These are phyloP conservation scores for Brachionus manjavacas DNA, from an alignment of 1,140 invertebrate species.

Conservation along the genomic window DNA sequence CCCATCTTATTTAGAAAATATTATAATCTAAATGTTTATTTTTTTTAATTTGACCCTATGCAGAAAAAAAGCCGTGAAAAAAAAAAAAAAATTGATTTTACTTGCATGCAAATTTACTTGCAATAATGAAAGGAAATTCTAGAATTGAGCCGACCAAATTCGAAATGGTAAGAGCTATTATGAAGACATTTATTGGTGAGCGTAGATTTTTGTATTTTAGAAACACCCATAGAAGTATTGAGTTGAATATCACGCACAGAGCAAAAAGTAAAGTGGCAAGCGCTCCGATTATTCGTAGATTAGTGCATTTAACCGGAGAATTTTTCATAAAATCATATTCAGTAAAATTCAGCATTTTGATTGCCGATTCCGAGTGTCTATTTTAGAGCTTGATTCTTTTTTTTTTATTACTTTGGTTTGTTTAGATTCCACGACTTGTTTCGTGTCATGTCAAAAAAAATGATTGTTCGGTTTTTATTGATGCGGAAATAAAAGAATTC, in stretches of 20 bases:
- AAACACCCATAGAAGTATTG: slow-evolving; percentile 13
- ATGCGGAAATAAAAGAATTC: not conserved
- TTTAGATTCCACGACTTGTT: not conserved
- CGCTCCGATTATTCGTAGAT: not conserved
- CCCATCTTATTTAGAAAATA: not conserved
- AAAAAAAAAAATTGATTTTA: not conserved
- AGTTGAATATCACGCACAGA: slow-evolving; percentile 4
- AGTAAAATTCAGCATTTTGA: not conserved
- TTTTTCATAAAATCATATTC: not conserved
- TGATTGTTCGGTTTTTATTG: not conserved
- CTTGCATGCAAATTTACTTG: slow-evolving; percentile 33
- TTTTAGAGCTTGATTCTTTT: not conserved
- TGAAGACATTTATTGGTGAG: not conserved
- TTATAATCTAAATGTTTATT: not conserved
- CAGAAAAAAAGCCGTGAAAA: not conserved
- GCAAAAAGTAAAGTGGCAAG: not conserved
- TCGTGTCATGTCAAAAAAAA: not conserved
- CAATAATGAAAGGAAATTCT: slow-evolving; percentile 32
- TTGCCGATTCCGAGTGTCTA: not conserved
- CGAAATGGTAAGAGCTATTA: not conserved
- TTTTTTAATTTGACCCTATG: not conserved
- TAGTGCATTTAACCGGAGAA: slow-evolving; percentile 15
- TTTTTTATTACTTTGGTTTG: not conserved
- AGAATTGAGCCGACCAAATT: slow-evolving; percentile 36
- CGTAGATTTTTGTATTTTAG: not conserved